phyloP scores from a whole-genome alignment of 2,113 vertebrate species.

The Crotalus tigris region DNA sequence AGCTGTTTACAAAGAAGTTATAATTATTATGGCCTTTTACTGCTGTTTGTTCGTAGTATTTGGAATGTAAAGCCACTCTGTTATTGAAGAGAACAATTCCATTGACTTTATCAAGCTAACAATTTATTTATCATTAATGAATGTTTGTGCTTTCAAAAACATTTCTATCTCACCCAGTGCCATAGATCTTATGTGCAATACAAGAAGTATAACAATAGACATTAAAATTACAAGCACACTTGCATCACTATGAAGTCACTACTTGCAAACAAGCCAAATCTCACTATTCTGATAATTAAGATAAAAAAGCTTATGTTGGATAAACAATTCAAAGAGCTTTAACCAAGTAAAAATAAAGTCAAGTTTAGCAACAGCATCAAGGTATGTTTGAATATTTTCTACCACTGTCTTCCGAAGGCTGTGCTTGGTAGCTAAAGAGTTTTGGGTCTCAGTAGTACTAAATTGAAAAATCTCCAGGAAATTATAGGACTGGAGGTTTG shows the following conservation, averaged over 20 bases:
- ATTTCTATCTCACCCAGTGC: background rate
- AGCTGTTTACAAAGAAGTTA: background rate
- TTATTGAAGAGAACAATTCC: background rate
- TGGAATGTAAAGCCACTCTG: constrained; percentile 20
- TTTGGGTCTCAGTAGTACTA: background rate
- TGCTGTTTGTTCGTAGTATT: background rate
- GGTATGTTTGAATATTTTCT: background rate
- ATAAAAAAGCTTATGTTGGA: background rate
- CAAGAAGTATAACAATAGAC: background rate
- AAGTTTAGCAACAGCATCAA: background rate
- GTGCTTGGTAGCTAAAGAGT: background rate
- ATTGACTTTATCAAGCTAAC: background rate
- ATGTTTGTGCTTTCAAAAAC: background rate
- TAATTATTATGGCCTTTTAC: background rate
- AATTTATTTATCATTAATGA: background rate
- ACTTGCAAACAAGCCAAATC: background rate
- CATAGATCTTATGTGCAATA: background rate
- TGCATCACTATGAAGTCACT: background rate
- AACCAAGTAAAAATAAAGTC: background rate
- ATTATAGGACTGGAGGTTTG: background rate
- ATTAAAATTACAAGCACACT: background rate
- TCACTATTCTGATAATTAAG: background rate
- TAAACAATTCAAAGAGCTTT: background rate
- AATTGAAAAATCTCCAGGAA: background rate
- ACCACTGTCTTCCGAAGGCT: background rate